phyloP scores from a whole-genome alignment of 2,113 vertebrate genomes.

The Suncus etruscus region DNA sequence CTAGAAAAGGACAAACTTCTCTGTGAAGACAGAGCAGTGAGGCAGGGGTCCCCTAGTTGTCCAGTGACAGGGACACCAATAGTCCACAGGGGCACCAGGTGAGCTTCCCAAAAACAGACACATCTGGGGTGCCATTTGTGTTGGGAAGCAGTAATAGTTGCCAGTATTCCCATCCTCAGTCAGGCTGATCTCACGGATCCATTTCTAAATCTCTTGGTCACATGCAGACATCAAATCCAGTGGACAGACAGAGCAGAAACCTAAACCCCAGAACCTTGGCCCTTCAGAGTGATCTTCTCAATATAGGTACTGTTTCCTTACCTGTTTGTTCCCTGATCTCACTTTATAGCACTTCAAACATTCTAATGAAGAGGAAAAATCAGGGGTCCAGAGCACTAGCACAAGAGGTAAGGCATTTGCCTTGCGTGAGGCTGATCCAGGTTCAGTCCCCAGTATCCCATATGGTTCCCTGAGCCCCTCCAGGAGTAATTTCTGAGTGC shows the following conservation, averaged over 20 bases:
- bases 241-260: neutral
- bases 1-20: accelerated
- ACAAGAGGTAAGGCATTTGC: too few species aligned
- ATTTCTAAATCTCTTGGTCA: neutral
- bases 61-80: too few species aligned
- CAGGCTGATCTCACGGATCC: neutral
- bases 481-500: too few species aligned
- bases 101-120: too few species aligned
- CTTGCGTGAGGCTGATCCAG: too few species aligned
- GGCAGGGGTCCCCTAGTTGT: too few species aligned
- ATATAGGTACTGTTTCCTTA: neutral
- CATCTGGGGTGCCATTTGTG: neutral
- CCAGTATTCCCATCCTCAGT: neutral
- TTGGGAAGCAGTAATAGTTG: neutral
- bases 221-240: neutral
- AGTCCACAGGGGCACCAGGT: too few species aligned
- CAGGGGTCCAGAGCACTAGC: too few species aligned
- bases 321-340: neutral
- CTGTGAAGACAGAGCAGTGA: too few species aligned
- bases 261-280: accelerated
- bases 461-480: too few species aligned
- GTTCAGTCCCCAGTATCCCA: too few species aligned
- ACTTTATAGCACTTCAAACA: neutral
- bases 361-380: too few species aligned
- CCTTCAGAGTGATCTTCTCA: neutral